Base-by-base conservation (phyloP, 2,113 vertebrate genomes). In the Pseudorectes ferrugineus region DNA sequence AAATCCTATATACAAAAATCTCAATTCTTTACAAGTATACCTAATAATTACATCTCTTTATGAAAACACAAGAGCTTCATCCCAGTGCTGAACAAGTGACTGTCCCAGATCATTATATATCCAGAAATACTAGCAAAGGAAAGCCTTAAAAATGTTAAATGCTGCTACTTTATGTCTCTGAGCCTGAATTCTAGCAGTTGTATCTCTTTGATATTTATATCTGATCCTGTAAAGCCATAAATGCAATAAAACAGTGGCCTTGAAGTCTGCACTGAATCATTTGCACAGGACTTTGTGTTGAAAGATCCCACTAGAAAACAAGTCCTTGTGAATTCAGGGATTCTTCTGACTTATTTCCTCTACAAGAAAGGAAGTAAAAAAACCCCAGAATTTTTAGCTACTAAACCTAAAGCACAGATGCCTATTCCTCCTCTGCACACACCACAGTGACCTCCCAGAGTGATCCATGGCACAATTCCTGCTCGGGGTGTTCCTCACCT, bases 401-500 rank as follows among this genome's bases (percentile, higher is more conserved):
- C 12, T 22, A 55, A 77, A 46, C 35, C 16, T 20, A 7, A 29
- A 21, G 10, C 45, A 29, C 21, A 46, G 71, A 7, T 22, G 54
- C 40, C 14, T 12, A 0, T 36, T 40, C 11, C 62, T 68, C 15
- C 58, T 46, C 45, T 79, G 57, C 29, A n/a, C 45, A 40, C 33
- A 29, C 3, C 77, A 59, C 84, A 45, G 6, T 9, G 13, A 33
- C 9, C 65, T 65, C 81, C 63, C 54, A 28, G 35, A 38, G 42
- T 5, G 70, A 33, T 2, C 16, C 58, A 35, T 3, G 45, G 22
- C 14, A 3, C 51, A 43, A 4, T 13, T n/a, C 22, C 66, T 52
- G 19, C 49, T 45, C 55, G 0, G 72, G 59, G 4, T 13, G 38
- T 4, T 21, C 9, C 13, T 97, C 92, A 99, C 99, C 98, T 99